phyloP scores from a whole-genome alignment of 2,797 vertebrate genomes.

The Macroramphosus scolopax region DNA sequence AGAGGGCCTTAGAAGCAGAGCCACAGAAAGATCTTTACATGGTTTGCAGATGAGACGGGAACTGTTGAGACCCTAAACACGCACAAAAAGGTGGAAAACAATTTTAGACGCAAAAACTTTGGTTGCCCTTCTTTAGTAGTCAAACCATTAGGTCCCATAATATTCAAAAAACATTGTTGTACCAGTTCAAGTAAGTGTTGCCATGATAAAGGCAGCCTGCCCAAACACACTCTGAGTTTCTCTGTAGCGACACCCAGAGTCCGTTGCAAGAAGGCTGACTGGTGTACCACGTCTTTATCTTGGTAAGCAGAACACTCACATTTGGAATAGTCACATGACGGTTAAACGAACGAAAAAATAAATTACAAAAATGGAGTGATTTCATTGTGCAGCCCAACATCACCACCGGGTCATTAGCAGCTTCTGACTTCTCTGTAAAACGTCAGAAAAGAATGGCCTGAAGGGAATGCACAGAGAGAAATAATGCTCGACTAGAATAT shows the following conservation, averaged over 20 bases:
- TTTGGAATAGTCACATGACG: conserved; percentile 35
- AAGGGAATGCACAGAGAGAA: conserved; percentile 36
- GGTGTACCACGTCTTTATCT: conserved; percentile 38
- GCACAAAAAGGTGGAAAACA: neutral
- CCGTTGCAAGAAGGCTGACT: conserved; percentile 41
- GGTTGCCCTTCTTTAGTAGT: conserved; percentile 2
- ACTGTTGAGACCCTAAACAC: neutral
- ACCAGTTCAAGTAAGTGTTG: conserved; percentile 74
- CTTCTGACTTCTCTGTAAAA: conserved; percentile 85
- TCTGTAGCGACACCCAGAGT: conserved; percentile 84
- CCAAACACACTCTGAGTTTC: conserved; percentile 75
- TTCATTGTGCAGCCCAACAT: conserved; percentile 61
- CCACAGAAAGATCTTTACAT: no score
- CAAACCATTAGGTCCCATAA: conserved; percentile 67
- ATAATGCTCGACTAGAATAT: neutral
- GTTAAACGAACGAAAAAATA: conserved; percentile 33
- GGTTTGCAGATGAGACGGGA: neutral
- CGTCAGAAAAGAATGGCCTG: conserved; percentile 74
- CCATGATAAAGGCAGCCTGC: conserved; percentile 59
- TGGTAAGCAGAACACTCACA: conserved; percentile 42
- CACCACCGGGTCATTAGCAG: conserved; percentile 75
- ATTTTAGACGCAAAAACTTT: neutral
- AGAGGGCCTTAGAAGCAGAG: no score
- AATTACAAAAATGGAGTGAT: conserved; percentile 18
- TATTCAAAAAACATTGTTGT: conserved; percentile 67